phyloP scores from a whole-genome alignment of 1,140 invertebrate genomes.

The Gyrodactylus bullatarudis region DNA sequence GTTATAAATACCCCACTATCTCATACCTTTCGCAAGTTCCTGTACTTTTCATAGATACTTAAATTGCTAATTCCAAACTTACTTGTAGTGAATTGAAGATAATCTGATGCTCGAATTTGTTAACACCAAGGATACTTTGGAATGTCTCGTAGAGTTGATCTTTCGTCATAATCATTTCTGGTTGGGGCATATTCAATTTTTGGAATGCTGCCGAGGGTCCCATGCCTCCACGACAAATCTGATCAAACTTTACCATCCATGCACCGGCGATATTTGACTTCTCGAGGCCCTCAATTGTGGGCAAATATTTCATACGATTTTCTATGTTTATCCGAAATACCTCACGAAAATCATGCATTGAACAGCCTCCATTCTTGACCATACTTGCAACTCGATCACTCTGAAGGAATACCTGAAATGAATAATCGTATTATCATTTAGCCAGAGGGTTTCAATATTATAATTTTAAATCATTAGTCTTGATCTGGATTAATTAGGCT shows the following conservation, averaged over 20 bases:
- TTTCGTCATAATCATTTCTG: slow-evolving; percentile 21
- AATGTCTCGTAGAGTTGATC: slow-evolving; percentile 98
- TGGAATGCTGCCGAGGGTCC: slow-evolving; percentile 19
- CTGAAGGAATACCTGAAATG: slow-evolving; percentile 35
- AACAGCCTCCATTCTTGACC: slow-evolving; percentile 80
- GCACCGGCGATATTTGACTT: slow-evolving; percentile 93
- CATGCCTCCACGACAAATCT: slow-evolving; percentile 56
- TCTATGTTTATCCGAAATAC: slow-evolving; percentile 89
- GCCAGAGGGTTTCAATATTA: no score
- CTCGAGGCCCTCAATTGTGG: slow-evolving; percentile 89
- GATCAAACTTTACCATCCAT: slow-evolving; percentile 97
- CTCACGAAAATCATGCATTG: slow-evolving; percentile 84
- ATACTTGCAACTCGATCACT: slow-evolving; percentile 71
- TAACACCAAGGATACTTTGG: slow-evolving; percentile 80
- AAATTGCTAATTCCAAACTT: no score
- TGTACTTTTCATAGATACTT: no score
- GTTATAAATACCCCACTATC: no score
- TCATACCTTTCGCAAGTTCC: no score
- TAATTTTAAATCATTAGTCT: no score
- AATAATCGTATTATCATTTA: no score
- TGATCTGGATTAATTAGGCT: no score
- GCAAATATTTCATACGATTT: slow-evolving; percentile 69
- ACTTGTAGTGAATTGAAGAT: slow-evolving; percentile 90
- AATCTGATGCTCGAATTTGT: slow-evolving; percentile 98
- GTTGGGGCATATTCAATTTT: slow-evolving; percentile 16